Conservation (phyloP, 2,888 invertebrate genomes). For the Julus scanicus region DNA sequence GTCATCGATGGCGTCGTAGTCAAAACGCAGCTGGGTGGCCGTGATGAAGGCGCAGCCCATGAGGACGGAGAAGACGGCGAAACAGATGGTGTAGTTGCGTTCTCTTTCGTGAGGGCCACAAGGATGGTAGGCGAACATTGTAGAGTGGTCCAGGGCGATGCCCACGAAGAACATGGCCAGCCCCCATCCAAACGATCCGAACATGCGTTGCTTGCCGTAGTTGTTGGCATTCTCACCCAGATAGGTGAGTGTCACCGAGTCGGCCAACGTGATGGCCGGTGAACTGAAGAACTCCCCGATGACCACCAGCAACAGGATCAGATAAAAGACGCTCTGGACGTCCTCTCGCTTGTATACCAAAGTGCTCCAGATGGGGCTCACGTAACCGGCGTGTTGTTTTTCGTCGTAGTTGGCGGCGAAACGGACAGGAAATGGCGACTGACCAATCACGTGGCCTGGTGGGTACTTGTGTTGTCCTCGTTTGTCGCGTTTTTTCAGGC, state of each 20-base stretch:
- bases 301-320: constrained; percentile 89
- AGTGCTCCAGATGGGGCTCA: constrained; percentile 90
- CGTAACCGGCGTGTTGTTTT: constrained; percentile 76
- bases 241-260: constrained; percentile 88
- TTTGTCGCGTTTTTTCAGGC: constrained; percentile 49
- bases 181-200: constrained; percentile 98
- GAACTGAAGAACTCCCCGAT: constrained; percentile 98
- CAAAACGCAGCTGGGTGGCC: constrained; percentile 84
- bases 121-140: constrained; percentile 81
- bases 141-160: constrained; percentile 95
- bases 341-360: constrained; percentile 89
- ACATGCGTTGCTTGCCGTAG: constrained; percentile 98
- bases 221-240: constrained; percentile 81
- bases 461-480: constrained; percentile 59
- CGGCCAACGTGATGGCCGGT: constrained; percentile 92
- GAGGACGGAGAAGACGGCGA: constrained; percentile 95
- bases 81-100: constrained; percentile 98
- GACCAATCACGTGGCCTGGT: constrained; percentile 67
- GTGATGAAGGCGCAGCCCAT: constrained; percentile 95
- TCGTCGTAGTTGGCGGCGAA: constrained; percentile 82
- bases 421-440: constrained; percentile 80
- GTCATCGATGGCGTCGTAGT: constrained; percentile 64
- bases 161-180: constrained; percentile 98
- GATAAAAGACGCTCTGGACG: constrained; percentile 95
- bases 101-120: constrained; percentile 82